These are phyloP conservation scores for Calyptommatus sinebrachiatus DNA, from an alignment of 2,113 vertebrate species.

Conservation along the genomic window DNA sequence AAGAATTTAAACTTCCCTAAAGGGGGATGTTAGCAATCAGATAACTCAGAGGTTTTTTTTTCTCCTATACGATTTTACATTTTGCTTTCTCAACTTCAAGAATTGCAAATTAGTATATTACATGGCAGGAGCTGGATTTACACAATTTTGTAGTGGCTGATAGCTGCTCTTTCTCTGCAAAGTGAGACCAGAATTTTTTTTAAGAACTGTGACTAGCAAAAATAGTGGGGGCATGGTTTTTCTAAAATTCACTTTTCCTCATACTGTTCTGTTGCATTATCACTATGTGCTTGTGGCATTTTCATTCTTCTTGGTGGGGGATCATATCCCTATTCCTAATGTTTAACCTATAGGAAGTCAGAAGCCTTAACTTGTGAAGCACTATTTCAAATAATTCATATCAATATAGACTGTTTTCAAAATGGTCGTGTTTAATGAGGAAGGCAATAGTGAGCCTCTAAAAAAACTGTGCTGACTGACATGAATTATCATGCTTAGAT, in stretches of 20 bases:
- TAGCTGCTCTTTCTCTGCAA: neutral
- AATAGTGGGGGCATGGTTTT: too few species aligned
- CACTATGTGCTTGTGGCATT: neutral
- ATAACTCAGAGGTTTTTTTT: too few species aligned
- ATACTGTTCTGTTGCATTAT: neutral
- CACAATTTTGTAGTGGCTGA: neutral
- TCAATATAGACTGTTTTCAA: neutral
- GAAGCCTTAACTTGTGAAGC: neutral
- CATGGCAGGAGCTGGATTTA: neutral
- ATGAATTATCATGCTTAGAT: slow-evolving; percentile 60
- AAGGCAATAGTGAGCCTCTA: slow-evolving; percentile 37
- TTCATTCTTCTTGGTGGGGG: neutral
- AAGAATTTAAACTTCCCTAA: too few species aligned
- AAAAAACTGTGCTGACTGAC: slow-evolving; percentile 42
- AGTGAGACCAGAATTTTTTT: neutral
- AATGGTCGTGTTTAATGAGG: slow-evolving; percentile 47
- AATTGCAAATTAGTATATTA: neutral
- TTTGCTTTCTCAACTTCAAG: too few species aligned
- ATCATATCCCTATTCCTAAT: neutral
- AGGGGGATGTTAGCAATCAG: too few species aligned
- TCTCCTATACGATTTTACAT: too few species aligned
- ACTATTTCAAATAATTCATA: neutral
- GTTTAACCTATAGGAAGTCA: neutral
- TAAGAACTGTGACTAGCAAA: neutral
- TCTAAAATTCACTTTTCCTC: neutral